A percentile compares a stretch with the other conserved stretches of the same genome.
These are phyloP conservation scores for Ficedula albicollis DNA, from an alignment of 2,797 vertebrate species.

Conservation along the genomic window DNA sequence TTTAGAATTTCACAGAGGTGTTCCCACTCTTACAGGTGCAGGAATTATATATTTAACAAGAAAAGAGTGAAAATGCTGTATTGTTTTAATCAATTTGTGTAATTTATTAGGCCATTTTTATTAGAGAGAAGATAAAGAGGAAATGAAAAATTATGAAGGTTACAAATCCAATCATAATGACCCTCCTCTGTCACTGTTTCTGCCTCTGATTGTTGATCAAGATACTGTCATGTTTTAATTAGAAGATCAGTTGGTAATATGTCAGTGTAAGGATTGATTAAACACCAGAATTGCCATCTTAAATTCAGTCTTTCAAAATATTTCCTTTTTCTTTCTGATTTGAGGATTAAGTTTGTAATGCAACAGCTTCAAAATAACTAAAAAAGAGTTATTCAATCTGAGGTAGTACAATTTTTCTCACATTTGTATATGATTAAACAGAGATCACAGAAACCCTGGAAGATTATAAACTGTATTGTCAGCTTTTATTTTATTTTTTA, in stretches of 20 bases:
- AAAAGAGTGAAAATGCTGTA: background rate
- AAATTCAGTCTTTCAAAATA: background rate
- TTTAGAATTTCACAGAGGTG: background rate
- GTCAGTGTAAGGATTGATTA: slow-evolving; percentile 46
- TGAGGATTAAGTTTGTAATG: background rate
- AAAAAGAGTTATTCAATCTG: background rate
- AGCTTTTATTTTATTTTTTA: background rate
- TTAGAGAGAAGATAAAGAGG: background rate
- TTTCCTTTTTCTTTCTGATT: background rate
- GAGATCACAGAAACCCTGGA: background rate
- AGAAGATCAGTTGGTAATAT: slow-evolving; percentile 39
- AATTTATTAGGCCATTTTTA: background rate
- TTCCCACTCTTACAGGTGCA: background rate
- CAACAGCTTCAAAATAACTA: background rate
- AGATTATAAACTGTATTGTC: background rate
- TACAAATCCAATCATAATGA: slow-evolving; percentile 33
- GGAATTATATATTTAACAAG: background rate
- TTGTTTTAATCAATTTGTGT: background rate
- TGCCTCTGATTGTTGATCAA: slow-evolving; percentile 34
- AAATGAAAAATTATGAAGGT: background rate
- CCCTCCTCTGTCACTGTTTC: background rate
- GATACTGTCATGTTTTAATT: slow-evolving; percentile 61
- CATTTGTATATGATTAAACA: background rate
- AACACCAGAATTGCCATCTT: slow-evolving; percentile 9
- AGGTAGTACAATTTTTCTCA: background rate